phyloP scores from a whole-genome alignment of 1,140 invertebrate species.

The Tigriopus japonicus region DNA sequence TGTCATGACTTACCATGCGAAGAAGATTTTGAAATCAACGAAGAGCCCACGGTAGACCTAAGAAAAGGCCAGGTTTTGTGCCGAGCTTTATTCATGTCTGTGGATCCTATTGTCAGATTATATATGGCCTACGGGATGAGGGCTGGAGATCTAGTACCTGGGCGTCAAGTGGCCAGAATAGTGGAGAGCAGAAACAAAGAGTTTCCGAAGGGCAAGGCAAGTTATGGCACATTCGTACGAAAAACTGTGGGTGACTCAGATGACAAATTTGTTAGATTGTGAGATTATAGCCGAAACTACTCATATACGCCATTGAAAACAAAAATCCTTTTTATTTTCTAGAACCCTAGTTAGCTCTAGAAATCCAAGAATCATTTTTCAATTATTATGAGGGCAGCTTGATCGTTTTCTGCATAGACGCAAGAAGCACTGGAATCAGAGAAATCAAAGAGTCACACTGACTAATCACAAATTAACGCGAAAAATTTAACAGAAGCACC shows the following conservation, averaged over 20 bases:
- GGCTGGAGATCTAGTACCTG: not conserved
- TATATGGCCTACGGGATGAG: slow-evolving; percentile 1
- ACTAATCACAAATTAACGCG: no score
- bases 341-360: not conserved
- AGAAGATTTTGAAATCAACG: not conserved
- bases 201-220: slow-evolving; percentile 4
- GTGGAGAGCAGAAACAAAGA: slow-evolving; percentile 11
- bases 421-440: no score
- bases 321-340: not conserved
- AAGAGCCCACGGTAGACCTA: slow-evolving; percentile 5
- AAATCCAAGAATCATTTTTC: no score
- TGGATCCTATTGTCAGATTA: slow-evolving; percentile 10
- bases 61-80: slow-evolving; percentile 13
- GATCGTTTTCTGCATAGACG: no score
- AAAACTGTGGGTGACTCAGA: not conserved
- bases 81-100: slow-evolving; percentile 8
- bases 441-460: no score
- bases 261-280: no score
- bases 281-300: no score
- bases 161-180: slow-evolving; percentile 7
- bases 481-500: no score
- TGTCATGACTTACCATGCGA: not conserved
- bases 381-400: no score
- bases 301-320: no score
- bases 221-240: not conserved